Evolutionary conservation across 2,797 vertebrate genomes (phyloP).

Genomic region (Melanotaenia maccullochi): DNA sequence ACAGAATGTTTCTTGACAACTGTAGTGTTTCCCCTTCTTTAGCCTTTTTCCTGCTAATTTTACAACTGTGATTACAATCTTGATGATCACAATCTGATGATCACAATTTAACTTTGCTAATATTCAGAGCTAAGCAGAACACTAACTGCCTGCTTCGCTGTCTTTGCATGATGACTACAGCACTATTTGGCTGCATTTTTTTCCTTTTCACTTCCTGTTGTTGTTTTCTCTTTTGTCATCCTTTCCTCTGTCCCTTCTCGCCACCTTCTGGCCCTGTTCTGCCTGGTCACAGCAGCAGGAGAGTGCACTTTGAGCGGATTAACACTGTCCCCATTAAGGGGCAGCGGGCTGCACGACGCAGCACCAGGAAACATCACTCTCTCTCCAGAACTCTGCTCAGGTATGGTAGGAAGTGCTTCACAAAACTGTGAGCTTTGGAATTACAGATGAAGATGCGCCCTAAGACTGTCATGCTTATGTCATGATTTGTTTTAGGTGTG

Average conservation of each 20-base stretch:
- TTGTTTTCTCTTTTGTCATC: slow-evolving; percentile 64
- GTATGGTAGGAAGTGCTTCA: slow-evolving; percentile 79
- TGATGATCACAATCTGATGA: slow-evolving; percentile 20
- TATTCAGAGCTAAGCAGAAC: slow-evolving; percentile 29
- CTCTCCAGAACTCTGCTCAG: slow-evolving; percentile 96
- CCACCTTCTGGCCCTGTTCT: slow-evolving; percentile 54
- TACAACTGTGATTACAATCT: slow-evolving; percentile 38
- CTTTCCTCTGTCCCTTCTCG: slow-evolving; percentile 40
- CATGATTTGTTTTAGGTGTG: background rate
- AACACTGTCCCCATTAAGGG: slow-evolving; percentile 93
- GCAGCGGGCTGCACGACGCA: slow-evolving; percentile 87
- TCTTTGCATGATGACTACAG: slow-evolving; percentile 58
- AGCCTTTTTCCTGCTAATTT: slow-evolving; percentile 14
- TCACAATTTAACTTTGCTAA: slow-evolving; percentile 46
- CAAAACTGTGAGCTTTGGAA: slow-evolving; percentile 18
- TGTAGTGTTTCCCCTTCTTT: slow-evolving; percentile 35
- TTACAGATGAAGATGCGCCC: slow-evolving; percentile 14
- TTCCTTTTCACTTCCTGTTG: slow-evolving; percentile 72
- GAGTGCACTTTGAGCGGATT: slow-evolving; percentile 95
- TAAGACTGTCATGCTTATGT: background rate
- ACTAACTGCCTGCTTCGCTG: slow-evolving; percentile 51
- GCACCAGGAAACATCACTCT: slow-evolving; percentile 89
- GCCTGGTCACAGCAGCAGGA: slow-evolving; percentile 88
- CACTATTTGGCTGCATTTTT: slow-evolving; percentile 69
- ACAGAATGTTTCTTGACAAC: slow-evolving; percentile 4